Conservation (phyloP, 2,888 invertebrate genomes). For the Pseudococcus longispinus region DNA sequence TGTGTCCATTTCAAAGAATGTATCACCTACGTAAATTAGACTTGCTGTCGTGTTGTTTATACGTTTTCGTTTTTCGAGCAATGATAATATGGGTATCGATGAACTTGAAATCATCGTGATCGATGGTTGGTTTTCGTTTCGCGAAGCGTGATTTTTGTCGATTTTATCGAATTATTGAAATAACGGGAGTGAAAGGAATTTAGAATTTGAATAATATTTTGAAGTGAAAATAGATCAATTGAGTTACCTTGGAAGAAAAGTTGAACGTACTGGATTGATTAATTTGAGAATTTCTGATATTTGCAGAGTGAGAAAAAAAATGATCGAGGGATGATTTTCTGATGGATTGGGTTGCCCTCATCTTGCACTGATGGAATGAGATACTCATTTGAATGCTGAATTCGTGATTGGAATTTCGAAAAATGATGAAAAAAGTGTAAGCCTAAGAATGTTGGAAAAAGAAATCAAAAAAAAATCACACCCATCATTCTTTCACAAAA, state of each 20-base stretch:
- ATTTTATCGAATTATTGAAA: neutral
- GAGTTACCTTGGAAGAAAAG: neutral
- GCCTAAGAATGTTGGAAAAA: too few species aligned
- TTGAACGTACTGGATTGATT: neutral
- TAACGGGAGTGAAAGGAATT: neutral
- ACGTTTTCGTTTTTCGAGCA: neutral
- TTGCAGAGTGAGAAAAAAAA: too few species aligned
- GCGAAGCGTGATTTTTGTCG: neutral
- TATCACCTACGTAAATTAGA: neutral
- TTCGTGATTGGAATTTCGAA: too few species aligned
- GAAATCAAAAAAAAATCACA: too few species aligned
- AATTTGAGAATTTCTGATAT: neutral
- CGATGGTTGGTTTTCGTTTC: neutral
- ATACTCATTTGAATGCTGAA: too few species aligned
- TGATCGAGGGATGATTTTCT: too few species aligned
- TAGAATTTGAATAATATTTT: too few species aligned
- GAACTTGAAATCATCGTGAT: neutral
- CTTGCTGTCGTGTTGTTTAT: neutral
- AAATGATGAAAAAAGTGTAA: too few species aligned
- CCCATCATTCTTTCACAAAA: too few species aligned
- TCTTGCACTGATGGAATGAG: too few species aligned
- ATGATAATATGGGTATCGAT: neutral
- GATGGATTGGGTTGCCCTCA: too few species aligned
- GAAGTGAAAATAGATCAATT: too few species aligned
- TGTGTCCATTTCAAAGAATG: neutral